Evolutionary conservation across 2,888 invertebrate species (phyloP).

Genomic region (Alcis repandata): DNA sequence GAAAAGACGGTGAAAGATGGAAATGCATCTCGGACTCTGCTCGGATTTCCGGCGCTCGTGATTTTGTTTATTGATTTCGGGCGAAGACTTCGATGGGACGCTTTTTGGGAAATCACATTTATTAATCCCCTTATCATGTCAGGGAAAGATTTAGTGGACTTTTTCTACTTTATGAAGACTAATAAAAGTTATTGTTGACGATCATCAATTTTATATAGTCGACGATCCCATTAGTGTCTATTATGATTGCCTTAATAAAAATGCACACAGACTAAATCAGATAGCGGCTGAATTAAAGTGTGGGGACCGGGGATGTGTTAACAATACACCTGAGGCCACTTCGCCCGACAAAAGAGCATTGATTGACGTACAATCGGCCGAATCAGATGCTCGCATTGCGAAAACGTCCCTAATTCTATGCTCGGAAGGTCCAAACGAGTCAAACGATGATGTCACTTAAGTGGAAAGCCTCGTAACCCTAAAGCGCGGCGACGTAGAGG

Average conservation of each 20-base stretch:
- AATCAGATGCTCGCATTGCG: slow-evolving; percentile 40
- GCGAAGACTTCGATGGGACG: slow-evolving; percentile 64
- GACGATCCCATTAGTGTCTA: slow-evolving; percentile 41
- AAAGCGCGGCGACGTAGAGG: slow-evolving; percentile 56
- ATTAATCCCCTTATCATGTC: slow-evolving; percentile 80
- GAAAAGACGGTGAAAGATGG: slow-evolving; percentile 85
- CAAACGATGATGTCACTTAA: slow-evolving; percentile 43
- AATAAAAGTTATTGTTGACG: slow-evolving; percentile 60
- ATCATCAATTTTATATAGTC: slow-evolving; percentile 55
- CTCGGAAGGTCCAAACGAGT: slow-evolving; percentile 44
- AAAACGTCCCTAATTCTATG: slow-evolving; percentile 47
- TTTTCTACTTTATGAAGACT: slow-evolving; percentile 61
- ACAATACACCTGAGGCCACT: slow-evolving; percentile 71
- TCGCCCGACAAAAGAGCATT: slow-evolving; percentile 61
- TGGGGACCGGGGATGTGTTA: slow-evolving; percentile 52
- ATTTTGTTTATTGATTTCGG: slow-evolving; percentile 86
- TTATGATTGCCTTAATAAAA: slow-evolving; percentile 34
- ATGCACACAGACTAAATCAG: slow-evolving; percentile 45
- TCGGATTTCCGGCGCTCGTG: slow-evolving; percentile 85
- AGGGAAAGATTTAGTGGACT: slow-evolving; percentile 71
- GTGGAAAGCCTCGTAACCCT: slow-evolving; percentile 54
- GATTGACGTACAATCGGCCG: slow-evolving; percentile 57
- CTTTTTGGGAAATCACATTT: slow-evolving; percentile 68
- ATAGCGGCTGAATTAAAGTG: slow-evolving; percentile 49
- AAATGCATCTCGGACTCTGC: slow-evolving; percentile 85